Percentiles rank a stretch among this genome's conserved stretches.
phyloP scores from a whole-genome alignment of 2,888 invertebrate genomes.

The Amorpha juglandis region DNA sequence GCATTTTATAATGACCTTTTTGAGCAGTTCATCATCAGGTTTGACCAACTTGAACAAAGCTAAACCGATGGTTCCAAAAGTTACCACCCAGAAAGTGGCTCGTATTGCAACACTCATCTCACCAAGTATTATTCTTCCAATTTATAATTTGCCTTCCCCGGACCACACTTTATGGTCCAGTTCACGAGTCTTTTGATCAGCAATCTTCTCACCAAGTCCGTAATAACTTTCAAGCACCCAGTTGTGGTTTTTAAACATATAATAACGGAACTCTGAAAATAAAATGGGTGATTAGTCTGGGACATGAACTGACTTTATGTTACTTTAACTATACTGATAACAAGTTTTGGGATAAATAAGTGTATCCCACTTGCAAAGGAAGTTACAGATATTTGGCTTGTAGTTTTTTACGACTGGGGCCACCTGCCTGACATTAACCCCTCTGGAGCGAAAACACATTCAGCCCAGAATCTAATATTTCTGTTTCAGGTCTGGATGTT shows the following conservation, averaged over 20 bases:
- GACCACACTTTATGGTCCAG: constrained; percentile 84
- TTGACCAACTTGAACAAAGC: constrained; percentile 82
- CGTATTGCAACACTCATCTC: constrained; percentile 79
- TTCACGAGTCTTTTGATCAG: constrained; percentile 79
- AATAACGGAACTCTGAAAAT: constrained; percentile 88
- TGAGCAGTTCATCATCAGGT: constrained; percentile 82
- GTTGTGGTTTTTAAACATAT: constrained; percentile 87
- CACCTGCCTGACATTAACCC: no score
- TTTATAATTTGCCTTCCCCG: constrained; percentile 78
- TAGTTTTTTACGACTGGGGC: no score
- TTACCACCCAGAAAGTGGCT: constrained; percentile 84
- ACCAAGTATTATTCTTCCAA: constrained; percentile 46
- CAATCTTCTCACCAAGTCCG: constrained; percentile 86
- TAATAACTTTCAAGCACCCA: constrained; percentile 88
- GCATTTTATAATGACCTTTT: constrained; percentile 74
- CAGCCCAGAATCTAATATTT: no score
- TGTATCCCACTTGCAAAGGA: no score
- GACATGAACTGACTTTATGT: no score
- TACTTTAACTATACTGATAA: no score
- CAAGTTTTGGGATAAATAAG: no score
- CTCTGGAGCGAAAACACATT: no score
- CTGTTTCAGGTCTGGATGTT: no score
- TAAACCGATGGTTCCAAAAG: constrained; percentile 85
- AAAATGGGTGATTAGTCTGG: background rate
- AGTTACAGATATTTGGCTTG: no score